Base-by-base conservation (phyloP, 2,797 vertebrate species). In the Sebastes variabilis region DNA sequence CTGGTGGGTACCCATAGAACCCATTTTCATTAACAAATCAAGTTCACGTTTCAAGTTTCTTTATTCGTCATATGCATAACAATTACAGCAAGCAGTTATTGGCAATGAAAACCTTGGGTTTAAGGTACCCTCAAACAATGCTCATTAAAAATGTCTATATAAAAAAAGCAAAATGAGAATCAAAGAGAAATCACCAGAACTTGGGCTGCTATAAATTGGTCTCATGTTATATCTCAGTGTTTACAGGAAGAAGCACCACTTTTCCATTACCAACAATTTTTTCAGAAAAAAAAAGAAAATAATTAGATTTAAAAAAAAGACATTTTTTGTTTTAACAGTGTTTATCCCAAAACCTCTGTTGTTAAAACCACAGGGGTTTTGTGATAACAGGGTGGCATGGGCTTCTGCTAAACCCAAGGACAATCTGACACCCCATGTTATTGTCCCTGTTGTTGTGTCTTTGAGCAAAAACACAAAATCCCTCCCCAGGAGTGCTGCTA, bases 391-490 rank as follows among this genome's bases (percentile, higher is more conserved):
- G 52, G 30, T 59, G 16, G 25, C 22, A 58, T 3, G 5, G n/a
- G 9, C 22, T 46, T 80, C 14, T 24, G 4, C 30, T 69, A 16
- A 72, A 46, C 10, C 38, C 30, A 59, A 70, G 52, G 67, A 61
- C 55, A 32, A 14, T 58, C 66, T 60, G 36, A 66, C 34, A 61
- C 16, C 52, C 11, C 60, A 20, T 36, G 30, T 25, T 46, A 61
- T 70, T 16, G 16, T 66, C 38, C 25, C 69, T 65, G 55, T n/a
- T 74, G 16, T 66, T 46, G 56, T 67, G 61, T 77, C 73, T 75
- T 78, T 81, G 55, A 80, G 64, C 62, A 70, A 66, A 66, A 30
- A 66, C 38, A 20, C 55, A 46, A 24, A 76, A 65, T 62, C n/a
- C 2, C 20, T 65, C 11, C n/a, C 5, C 34, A 54, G 66, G 30